Evolutionary conservation across 2,888 invertebrate genomes (phyloP), one percentile per base, ranked within the genome.

Genomic region (Xanthorhoe designata): DNA sequence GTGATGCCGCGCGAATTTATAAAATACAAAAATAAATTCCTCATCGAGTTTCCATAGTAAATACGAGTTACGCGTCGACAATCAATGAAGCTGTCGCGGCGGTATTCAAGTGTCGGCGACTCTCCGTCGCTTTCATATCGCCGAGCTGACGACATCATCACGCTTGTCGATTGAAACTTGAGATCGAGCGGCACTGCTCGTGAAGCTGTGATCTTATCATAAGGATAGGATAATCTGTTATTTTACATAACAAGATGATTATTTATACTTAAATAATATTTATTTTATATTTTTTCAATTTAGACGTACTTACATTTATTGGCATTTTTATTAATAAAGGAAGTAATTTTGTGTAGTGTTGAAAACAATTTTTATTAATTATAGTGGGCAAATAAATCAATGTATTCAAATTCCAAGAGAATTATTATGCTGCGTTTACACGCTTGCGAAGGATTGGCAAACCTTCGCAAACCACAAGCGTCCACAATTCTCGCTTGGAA

Each of bases 61-160:
- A 9, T 7, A 8, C 8, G 8, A 49, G 52, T 53, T 59, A 13
- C 51, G 50, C 50, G 63, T 24, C n/a, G 32, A 57, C 54, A 81
- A 78, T 81, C 81, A 82, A 80, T 83, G 80, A 71, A 78, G 72
- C 69, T 68, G 68, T 61, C 54, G 68, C 66, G 63, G 52, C 38
- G 19, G 24, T 70, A 70, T 70, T 70, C 70, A 24, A 61, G 60
- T 61, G 54, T 13, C 59, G 15, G 38, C 38, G 53, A 50, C 47
- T 53, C 45, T 9, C 38, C 24, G 47, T 70, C 70, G 67, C 49
- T 65, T 67, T 65, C 38, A 38, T 38, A 62, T 67, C 55, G 68
- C 68, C 13, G 18, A 32, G 18, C 3, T 8, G n/a, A 54, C 38
- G 58, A 53, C 45, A 42, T 32, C 52, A 53, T 51, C 61, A 38